Percentiles rank a stretch among this genome's conserved stretches.
Conservation (phyloP, 1,140 invertebrate species). For the Drosophila sp. region DNA sequence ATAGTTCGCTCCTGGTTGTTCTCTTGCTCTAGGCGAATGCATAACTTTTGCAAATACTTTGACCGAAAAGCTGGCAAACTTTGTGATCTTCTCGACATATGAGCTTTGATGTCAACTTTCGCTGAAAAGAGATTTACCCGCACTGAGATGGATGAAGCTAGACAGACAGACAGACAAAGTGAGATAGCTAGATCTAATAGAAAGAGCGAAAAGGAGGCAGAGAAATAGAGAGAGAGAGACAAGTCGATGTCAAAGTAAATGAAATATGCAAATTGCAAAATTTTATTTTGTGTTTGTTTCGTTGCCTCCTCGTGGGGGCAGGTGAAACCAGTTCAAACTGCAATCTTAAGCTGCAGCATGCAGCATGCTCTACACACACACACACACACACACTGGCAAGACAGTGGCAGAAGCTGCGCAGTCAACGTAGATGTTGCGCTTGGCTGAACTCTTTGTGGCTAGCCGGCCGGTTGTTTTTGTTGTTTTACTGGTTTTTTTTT, state of each 20-base stretch:
- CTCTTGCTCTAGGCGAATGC: slow-evolving; percentile 54
- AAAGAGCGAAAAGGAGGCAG: background rate
- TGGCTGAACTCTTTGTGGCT: slow-evolving; percentile 48
- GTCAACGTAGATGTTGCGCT: slow-evolving; percentile 28
- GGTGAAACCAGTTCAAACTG: slow-evolving; percentile 62
- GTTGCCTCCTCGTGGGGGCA: slow-evolving; percentile 17
- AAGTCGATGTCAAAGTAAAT: slow-evolving; percentile 1
- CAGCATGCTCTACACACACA: slow-evolving; percentile 24
- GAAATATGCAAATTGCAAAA: slow-evolving; percentile 11
- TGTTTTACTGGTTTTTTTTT: slow-evolving; percentile 40
- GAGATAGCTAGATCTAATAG: background rate
- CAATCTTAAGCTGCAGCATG: slow-evolving; percentile 53
- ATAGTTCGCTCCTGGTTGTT: background rate
- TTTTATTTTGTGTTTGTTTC: slow-evolving; percentile 10
- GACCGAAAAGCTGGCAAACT: slow-evolving; percentile 66
- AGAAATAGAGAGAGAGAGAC: background rate
- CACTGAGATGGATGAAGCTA: background rate
- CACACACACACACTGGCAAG: slow-evolving; percentile 7
- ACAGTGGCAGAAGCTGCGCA: slow-evolving; percentile 33
- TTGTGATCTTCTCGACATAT: slow-evolving; percentile 27
- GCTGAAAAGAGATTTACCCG: slow-evolving; percentile 17
- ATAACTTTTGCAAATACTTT: slow-evolving; percentile 73
- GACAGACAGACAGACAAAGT: background rate
- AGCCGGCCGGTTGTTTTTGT: slow-evolving; percentile 61
- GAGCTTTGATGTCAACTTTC: slow-evolving; percentile 48